Percentiles rank a stretch among this genome's conserved stretches.
phyloP scores from a whole-genome alignment of 2,797 vertebrate genomes.

The Rhynchonycteris naso region DNA sequence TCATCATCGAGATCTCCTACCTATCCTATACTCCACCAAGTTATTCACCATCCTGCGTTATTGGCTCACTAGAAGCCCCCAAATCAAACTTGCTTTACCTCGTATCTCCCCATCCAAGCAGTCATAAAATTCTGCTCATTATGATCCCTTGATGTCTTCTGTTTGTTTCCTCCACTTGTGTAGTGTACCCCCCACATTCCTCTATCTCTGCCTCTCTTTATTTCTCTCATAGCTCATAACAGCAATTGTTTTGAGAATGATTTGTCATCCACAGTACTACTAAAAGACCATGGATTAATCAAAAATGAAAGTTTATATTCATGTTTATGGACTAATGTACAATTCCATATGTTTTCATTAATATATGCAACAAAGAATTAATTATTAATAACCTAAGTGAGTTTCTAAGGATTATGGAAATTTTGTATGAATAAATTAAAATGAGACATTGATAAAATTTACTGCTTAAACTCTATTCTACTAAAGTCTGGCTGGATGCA shows the following conservation, averaged over 20 bases:
- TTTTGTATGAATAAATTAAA: slow-evolving; percentile 7
- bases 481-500: background rate
- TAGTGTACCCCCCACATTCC: background rate
- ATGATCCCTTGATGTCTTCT: background rate
- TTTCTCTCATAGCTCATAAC: background rate
- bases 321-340: background rate
- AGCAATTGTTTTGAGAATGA: background rate
- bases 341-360: background rate
- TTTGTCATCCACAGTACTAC: background rate
- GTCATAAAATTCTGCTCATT: background rate
- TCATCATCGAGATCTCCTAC: background rate
- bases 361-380: background rate
- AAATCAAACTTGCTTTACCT: background rate
- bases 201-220: background rate
- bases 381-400: background rate
- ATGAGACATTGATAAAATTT: background rate
- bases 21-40: background rate
- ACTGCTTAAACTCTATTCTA: background rate
- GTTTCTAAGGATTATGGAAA: background rate
- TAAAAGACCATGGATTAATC: background rate
- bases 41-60: background rate
- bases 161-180: background rate
- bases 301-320: background rate
- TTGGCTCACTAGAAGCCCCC: background rate
- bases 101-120: background rate